A percentile compares a stretch with the other conserved stretches of the same genome.
Evolutionary conservation across 2,797 vertebrate species (phyloP).

Genomic region (Eulemur coronatus): DNA sequence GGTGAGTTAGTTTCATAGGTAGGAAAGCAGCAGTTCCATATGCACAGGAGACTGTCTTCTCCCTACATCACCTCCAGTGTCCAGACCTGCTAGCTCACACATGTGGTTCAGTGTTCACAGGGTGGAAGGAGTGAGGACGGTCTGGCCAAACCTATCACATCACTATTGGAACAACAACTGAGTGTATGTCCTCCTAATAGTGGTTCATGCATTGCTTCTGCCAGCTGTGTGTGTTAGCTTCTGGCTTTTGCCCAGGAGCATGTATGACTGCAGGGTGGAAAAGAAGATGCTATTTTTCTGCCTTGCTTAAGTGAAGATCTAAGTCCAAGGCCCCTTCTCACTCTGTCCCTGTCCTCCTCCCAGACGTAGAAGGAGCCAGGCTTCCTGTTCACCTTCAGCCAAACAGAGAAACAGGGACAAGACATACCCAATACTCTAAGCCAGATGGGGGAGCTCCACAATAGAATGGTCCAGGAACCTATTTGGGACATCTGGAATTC

Average conservation of each 20-base stretch:
- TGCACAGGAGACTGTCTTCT: not conserved
- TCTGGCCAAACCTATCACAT: not conserved
- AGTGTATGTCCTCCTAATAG: not conserved
- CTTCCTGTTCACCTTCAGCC: not conserved
- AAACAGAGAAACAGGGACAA: not conserved
- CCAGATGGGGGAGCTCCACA: not conserved
- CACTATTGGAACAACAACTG: not conserved
- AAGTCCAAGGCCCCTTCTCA: not conserved
- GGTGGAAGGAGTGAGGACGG: not conserved
- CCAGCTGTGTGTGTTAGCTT: slow-evolving; percentile 37
- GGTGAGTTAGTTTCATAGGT: not conserved
- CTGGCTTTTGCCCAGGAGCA: slow-evolving; percentile 38
- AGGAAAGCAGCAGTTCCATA: not conserved
- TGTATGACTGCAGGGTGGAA: not conserved
- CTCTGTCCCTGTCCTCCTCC: not conserved
- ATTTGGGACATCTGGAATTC: slow-evolving; percentile 32
- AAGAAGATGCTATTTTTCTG: slow-evolving; percentile 31
- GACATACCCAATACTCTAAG: not conserved
- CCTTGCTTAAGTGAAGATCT: not conserved
- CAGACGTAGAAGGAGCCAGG: not conserved
- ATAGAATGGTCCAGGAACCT: not conserved
- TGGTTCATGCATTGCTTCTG: not conserved
- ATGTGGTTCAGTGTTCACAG: not conserved
- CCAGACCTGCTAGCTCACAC: not conserved
- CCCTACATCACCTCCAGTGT: not conserved